Percentiles rank a stretch among this genome's conserved stretches.
phyloP scores from a whole-genome alignment of 2,888 invertebrate genomes.

The Desoria tigrina region DNA sequence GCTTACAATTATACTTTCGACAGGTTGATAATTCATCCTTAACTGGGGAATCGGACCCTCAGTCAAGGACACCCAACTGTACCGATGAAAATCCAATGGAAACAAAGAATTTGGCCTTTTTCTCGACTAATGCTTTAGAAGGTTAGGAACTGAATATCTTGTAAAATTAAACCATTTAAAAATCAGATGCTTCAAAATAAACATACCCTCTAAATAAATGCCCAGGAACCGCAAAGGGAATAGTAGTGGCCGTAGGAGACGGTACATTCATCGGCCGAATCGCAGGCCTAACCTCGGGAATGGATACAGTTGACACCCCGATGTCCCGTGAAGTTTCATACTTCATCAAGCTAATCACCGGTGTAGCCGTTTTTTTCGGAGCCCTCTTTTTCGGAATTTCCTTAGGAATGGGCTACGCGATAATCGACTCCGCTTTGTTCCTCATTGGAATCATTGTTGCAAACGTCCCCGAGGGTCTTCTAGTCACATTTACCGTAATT shows the following conservation, averaged over 20 bases:
- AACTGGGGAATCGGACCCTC: conserved; percentile 58
- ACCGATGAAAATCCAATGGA: conserved; percentile 60
- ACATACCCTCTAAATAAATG: too few species aligned
- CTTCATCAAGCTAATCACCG: conserved; percentile 62
- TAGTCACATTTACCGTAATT: conserved; percentile 60
- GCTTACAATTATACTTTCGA: conserved; percentile 37
- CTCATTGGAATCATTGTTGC: conserved; percentile 49
- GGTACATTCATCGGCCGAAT: conserved; percentile 73
- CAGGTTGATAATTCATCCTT: conserved; percentile 57
- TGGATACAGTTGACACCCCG: conserved; percentile 71
- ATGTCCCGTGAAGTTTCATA: conserved; percentile 74
- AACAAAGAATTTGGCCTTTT: conserved; percentile 56
- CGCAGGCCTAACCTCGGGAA: conserved; percentile 67
- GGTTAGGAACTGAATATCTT: too few species aligned
- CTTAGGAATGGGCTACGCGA: conserved; percentile 52
- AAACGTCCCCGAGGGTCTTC: conserved; percentile 46
- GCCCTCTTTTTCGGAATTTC: conserved; percentile 43
- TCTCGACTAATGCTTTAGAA: conserved; percentile 57
- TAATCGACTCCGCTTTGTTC: conserved; percentile 39
- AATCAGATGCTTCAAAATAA: not conserved
- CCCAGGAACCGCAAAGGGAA: conserved; percentile 60
- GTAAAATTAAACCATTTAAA: not conserved
- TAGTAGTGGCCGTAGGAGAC: conserved; percentile 68
- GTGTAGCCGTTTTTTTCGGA: conserved; percentile 42
- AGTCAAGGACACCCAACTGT: conserved; percentile 50